phyloP scores from a whole-genome alignment of 2,888 invertebrate species.

The Zaprionus lineosus region DNA sequence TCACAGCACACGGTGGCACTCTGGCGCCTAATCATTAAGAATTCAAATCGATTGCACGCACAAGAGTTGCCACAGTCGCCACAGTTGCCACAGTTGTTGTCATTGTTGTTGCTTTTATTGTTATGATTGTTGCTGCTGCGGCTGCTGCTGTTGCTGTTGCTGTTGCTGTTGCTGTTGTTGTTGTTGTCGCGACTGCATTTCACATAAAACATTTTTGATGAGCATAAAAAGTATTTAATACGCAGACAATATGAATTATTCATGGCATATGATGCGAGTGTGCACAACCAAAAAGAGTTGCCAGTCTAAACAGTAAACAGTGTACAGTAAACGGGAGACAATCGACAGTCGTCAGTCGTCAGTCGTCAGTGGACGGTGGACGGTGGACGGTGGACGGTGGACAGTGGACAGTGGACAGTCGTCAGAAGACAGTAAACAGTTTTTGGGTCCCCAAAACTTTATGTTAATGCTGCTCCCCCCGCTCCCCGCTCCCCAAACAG shows the following conservation, averaged over 20 bases:
- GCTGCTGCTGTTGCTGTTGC: slow-evolving; percentile 31
- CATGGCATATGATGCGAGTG: slow-evolving; percentile 62
- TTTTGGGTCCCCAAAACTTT: slow-evolving; percentile 60
- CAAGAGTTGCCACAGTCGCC: slow-evolving; percentile 16
- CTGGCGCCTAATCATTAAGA: slow-evolving; percentile 79
- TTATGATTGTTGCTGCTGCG: background rate
- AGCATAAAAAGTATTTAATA: slow-evolving; percentile 73
- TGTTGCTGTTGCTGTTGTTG: background rate
- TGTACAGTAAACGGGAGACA: too few species aligned
- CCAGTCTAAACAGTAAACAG: too few species aligned
- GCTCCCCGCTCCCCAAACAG: too few species aligned
- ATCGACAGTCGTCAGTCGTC: too few species aligned
- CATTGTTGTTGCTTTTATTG: slow-evolving; percentile 1
- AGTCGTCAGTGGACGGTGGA: too few species aligned
- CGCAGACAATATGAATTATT: slow-evolving; percentile 71
- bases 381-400: too few species aligned
- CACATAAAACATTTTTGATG: slow-evolving; percentile 77
- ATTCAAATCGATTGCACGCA: slow-evolving; percentile 76
- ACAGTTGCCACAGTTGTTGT: slow-evolving; percentile 7
- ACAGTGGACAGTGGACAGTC: too few species aligned
- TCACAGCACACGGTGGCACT: slow-evolving; percentile 61
- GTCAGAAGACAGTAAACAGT: slow-evolving; percentile 24
- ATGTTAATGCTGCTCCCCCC: slow-evolving; percentile 69
- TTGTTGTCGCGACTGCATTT: slow-evolving; percentile 41
- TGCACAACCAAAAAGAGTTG: too few species aligned